These are phyloP conservation scores for Scylla paramamosain DNA, from an alignment of 1,140 invertebrate genomes.

Conservation along the genomic window DNA sequence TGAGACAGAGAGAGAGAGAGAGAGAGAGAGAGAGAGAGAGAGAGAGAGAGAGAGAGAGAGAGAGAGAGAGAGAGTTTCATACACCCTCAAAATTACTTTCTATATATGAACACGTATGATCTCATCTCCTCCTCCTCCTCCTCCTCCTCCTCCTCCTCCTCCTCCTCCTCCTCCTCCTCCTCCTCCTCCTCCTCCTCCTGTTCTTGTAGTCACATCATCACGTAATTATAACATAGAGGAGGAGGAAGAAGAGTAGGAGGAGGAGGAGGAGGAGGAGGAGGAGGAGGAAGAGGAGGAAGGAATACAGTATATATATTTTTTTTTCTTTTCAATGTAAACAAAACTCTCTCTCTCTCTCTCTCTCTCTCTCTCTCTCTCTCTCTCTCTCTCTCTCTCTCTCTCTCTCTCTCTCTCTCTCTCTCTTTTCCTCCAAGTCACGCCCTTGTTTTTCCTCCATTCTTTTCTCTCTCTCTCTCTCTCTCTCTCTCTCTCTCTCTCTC, in stretches of 20 bases:
- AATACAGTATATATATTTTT: not conserved
- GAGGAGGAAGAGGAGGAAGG: not conserved
- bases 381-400: slow-evolving; percentile 41
- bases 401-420: slow-evolving; percentile 31
- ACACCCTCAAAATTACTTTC: not conserved
- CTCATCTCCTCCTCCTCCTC: not conserved
- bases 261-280: not conserved
- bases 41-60: too few relatives aligned
- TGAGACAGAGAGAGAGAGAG: not conserved
- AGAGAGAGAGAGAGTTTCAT: not conserved
- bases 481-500: slow-evolving; percentile 35
- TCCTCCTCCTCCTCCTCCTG: too few relatives aligned
- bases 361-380: slow-evolving; percentile 41
- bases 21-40: not conserved
- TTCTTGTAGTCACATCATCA: too few relatives aligned
- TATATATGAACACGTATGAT: not conserved
- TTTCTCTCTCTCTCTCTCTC: not conserved
- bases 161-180: too few relatives aligned
- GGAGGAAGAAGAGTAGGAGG: not conserved
- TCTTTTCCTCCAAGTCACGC: not conserved
- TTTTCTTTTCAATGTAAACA: too few relatives aligned
- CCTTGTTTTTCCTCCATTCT: not conserved
- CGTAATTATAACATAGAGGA: not conserved
- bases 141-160: too few relatives aligned
- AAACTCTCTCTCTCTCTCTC: not conserved